Conservation (phyloP, 2,888 invertebrate species). For the Thumatha senex region DNA sequence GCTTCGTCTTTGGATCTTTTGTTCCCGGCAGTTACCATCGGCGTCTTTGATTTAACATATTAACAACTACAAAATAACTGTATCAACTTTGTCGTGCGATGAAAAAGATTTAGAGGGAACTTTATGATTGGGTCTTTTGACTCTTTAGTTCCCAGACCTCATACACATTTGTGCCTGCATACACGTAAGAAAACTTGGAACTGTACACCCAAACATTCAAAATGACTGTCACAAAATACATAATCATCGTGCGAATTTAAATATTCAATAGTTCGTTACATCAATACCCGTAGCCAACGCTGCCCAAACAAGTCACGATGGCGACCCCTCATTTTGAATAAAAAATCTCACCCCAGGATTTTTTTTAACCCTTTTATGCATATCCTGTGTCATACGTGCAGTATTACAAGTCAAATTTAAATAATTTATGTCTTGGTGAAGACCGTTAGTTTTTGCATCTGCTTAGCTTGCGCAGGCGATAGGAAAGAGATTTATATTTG, state of each 20-base stretch:
- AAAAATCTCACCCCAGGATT: conserved; percentile 72
- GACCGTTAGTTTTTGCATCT: conserved; percentile 73
- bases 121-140: too few relatives aligned
- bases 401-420: conserved; percentile 82
- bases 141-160: neutral
- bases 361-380: conserved; percentile 81
- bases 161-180: neutral
- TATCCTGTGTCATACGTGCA: conserved; percentile 77
- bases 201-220: conserved; percentile 4
- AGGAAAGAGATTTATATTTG: conserved; percentile 38
- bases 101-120: too few relatives aligned
- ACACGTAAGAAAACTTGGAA: conserved; percentile 3
- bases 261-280: conserved; percentile 68
- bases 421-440: conserved; percentile 74
- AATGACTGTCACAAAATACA: conserved; percentile 21
- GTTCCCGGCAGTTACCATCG: too few relatives aligned
- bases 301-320: conserved; percentile 55
- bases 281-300: conserved; percentile 62
- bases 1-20: too few relatives aligned
- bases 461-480: conserved; percentile 45
- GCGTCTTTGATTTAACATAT: too few relatives aligned
- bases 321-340: conserved; percentile 59
- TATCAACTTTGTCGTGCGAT: too few relatives aligned
- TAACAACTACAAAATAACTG: too few relatives aligned
- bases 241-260: conserved; percentile 72